Percentiles rank a stretch among this genome's conserved stretches.
These are phyloP conservation scores for Eurytoma adleriae DNA, from an alignment of 2,888 invertebrate species.

Conservation along the genomic window DNA sequence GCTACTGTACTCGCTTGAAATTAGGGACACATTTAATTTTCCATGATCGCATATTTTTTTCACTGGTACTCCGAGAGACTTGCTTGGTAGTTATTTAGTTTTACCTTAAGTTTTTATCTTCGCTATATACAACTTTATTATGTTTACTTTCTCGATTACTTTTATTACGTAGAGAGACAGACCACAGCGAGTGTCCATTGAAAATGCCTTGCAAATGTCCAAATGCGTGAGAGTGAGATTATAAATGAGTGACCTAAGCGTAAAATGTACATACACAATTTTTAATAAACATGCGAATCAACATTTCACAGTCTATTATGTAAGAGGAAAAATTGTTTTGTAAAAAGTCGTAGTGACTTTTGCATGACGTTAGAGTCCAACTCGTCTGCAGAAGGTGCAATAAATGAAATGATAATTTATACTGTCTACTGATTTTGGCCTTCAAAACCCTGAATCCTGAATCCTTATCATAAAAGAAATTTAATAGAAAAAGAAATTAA, in stretches of 20 bases:
- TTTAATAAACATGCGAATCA: constrained; percentile 23
- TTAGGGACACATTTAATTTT: too few relatives aligned
- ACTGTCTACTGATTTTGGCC: not conserved
- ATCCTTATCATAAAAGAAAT: not conserved
- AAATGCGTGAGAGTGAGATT: constrained; percentile 53
- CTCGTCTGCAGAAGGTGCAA: constrained; percentile 53
- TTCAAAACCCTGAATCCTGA: not conserved
- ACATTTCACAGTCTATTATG: constrained; percentile 24
- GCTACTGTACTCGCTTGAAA: too few relatives aligned
- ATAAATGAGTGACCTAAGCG: constrained; percentile 44
- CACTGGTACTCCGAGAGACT: constrained; percentile 24
- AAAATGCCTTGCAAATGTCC: constrained; percentile 42
- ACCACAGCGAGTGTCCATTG: constrained; percentile 24
- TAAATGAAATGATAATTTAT: constrained; percentile 56
- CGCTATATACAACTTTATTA: constrained; percentile 9
- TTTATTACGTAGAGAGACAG: too few relatives aligned
- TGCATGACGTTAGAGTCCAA: constrained; percentile 54
- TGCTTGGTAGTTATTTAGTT: constrained; percentile 37
- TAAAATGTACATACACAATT: constrained; percentile 50
- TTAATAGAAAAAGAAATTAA: not conserved
- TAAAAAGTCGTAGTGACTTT: constrained; percentile 52
- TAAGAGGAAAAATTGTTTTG: constrained; percentile 52
- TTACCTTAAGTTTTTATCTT: constrained; percentile 14
- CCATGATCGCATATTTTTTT: too few relatives aligned
- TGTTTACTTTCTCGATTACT: not conserved